These are phyloP conservation scores for Aphelinus certus DNA, from an alignment of 1,140 invertebrate genomes.

Conservation along the genomic window DNA sequence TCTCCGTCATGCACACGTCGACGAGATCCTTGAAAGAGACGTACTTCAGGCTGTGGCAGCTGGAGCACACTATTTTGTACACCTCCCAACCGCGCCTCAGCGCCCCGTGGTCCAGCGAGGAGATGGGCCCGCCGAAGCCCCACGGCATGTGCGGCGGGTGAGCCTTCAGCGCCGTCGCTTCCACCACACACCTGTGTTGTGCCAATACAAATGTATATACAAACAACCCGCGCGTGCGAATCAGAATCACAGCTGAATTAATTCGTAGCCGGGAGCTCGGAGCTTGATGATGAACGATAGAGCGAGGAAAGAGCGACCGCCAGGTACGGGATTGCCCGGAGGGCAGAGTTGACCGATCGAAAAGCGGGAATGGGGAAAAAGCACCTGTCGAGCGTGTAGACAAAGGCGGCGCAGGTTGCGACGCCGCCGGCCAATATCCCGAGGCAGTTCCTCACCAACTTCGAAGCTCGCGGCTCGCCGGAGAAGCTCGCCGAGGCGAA, in stretches of 20 bases:
- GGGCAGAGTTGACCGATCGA: background rate
- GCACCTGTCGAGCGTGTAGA: conserved; percentile 3
- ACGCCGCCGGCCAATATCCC: background rate
- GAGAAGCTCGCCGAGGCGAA: no score
- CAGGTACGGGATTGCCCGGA: no score
- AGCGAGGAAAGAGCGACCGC: no score
- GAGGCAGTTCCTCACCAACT: background rate
- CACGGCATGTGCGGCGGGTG: conserved; percentile 86
- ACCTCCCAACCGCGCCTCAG: conserved; percentile 95
- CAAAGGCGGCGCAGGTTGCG: background rate
- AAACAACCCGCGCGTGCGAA: background rate
- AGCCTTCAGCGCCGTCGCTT: background rate
- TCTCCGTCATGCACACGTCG: conserved; percentile 86
- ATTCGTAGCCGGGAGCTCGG: no score
- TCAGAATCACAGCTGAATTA: background rate
- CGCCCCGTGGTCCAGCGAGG: conserved; percentile 85
- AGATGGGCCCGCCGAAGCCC: conserved; percentile 80
- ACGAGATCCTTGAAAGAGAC: conserved; percentile 92
- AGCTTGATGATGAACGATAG: background rate
- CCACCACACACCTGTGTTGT: background rate
- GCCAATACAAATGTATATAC: background rate
- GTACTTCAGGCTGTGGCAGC: conserved; percentile 94
- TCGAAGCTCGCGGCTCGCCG: no score
- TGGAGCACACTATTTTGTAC: conserved; percentile 97
- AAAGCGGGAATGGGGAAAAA: background rate